Evolutionary conservation across 2,113 vertebrate species (phyloP), one percentile per base, ranked within the genome.

Genomic region (Seriola dumerili): DNA sequence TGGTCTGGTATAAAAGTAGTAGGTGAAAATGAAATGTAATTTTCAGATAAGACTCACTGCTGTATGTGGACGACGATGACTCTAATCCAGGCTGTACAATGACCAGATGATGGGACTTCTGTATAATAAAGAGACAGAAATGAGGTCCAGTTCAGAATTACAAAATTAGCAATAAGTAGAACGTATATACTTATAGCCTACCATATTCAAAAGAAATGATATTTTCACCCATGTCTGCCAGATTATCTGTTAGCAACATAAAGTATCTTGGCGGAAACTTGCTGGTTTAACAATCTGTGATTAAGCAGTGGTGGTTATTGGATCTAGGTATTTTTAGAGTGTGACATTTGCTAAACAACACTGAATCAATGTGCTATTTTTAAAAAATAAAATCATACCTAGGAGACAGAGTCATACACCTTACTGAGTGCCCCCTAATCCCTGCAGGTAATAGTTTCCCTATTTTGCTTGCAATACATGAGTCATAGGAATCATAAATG

Each of bases 61-160:
- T 88, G 89, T 85, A 90, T n/a, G 46, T 68, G 13, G 80, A 79
- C 19, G 76, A 79, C 1, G 76, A 71, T 1, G 78, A 85, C 5
- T 89, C 91, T n/a, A 89, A 54, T 76, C 83, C 85, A 10, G 91
- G 88, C 82, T 95, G 94, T 4, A 95, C 92, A 25, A 96, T 84
- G 29, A 95, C 38, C 34, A 96, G 85, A 85, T 94, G 94, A 72
- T 64, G 84, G 7, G 86, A 83, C 70, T 72, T 90, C 94, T 94
- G 90, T 1, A 25, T 0, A 57, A 62, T 8, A 71, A 61, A 62
- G 62, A 64, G 3, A 74, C 1, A 68, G 12, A 82, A 72, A 69
- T 29, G 0, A 80, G 6, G 4, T 19, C 4, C 0, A 14, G 19
- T 72, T 65, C 21, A 16, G 4, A 4, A 57, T 55, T 5, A 71